Base-by-base conservation (phyloP, 2,797 vertebrate species). In the Loriculus beryllinus region DNA sequence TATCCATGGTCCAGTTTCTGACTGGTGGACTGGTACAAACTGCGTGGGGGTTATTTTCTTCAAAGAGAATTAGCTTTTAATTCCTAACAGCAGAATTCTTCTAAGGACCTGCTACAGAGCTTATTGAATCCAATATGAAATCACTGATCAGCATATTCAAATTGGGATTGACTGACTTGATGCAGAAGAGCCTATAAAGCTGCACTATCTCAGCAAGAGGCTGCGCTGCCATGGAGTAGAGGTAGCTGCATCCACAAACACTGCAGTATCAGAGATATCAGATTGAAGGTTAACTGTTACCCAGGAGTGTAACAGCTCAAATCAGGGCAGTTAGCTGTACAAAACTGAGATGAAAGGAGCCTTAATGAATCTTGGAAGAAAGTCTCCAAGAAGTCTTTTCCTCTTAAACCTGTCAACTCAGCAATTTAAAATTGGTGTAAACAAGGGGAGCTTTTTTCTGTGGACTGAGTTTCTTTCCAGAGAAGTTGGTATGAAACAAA, bases 1-100 rank as follows among this genome's bases (percentile, higher is more conserved):
- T 97, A 92, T 88, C 95, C 65, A 65, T 29, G 86, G 94, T 89
- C 93, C 88, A 79, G 81, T 93, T 96, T 96, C 88, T 89, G 93
- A 78, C 14, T 93, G 88, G 52, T 31, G 45, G 59, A 95, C 90
- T 90, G 63, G 35, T 88, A 89, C 81, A 92, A 91, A 96, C 28
- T 65, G 42, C 16, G 33, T 19, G n/a, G 19, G 81, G 88, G 70
- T 71, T 92, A 78, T 91, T 95, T 96, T 78, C 86, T 84, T 86
- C 93, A 93, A 89, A 94, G 88, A 43, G 83, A 92, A 95, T 96
- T 95, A 93, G 77, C n/a, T 91, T 93, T 92, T 57, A 37, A 54
- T 40, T 87, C 78, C 83, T 85, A 80, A 13, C 52, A 77, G 74
- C 4, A 60, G 71, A 91, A 43, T 75, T 74, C 62, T 65, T 62